These are phyloP conservation scores for Chrysolina haemoptera DNA, from an alignment of 2,888 invertebrate genomes.

Conservation along the genomic window DNA sequence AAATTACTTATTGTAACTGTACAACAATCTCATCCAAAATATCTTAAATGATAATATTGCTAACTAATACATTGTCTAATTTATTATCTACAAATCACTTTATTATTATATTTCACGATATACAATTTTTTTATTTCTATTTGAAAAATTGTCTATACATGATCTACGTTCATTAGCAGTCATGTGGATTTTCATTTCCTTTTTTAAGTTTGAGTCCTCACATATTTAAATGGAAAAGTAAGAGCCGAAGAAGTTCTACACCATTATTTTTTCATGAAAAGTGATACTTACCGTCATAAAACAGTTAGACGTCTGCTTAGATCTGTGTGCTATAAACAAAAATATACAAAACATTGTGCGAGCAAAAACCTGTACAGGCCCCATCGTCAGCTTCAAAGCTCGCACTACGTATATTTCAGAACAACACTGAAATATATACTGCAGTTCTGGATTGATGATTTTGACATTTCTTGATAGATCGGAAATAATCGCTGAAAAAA, in stretches of 20 bases:
- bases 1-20: slow-evolving; percentile 51
- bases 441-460: no score
- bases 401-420: neutral
- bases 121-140: slow-evolving; percentile 3
- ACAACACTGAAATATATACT: no score
- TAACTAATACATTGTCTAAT: slow-evolving; percentile 58
- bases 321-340: no score
- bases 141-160: no score
- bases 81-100: slow-evolving; percentile 42
- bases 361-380: slow-evolving; percentile 5
- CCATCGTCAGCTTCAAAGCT: neutral
- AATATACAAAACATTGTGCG: neutral
- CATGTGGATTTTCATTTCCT: no score
- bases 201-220: no score
- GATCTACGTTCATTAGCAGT: no score
- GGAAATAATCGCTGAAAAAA: neutral
- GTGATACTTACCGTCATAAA: no score
- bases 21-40: slow-evolving; percentile 48
- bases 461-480: neutral
- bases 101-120: neutral
- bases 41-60: slow-evolving; percentile 54
- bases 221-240: no score
- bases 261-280: no score
- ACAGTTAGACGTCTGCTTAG: no score
- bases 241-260: no score